phyloP scores from a whole-genome alignment of 2,113 vertebrate genomes.

The Callocephalon fimbriatum region DNA sequence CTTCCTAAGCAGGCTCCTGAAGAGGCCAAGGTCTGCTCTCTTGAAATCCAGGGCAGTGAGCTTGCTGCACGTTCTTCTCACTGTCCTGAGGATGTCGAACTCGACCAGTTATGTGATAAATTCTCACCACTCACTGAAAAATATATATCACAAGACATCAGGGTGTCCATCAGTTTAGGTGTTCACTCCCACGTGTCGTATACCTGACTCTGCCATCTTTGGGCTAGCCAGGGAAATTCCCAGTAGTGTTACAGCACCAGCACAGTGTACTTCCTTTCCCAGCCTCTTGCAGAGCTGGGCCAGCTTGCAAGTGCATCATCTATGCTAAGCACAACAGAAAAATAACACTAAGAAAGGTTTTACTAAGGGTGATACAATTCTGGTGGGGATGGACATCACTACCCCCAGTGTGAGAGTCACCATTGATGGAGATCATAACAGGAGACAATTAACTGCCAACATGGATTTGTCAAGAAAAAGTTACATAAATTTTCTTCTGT shows the following conservation, averaged over 20 bases:
- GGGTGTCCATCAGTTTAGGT: neutral
- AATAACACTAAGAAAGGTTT: neutral
- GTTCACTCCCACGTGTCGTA: fast-evolving
- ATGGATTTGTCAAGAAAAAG: neutral
- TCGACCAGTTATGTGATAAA: neutral
- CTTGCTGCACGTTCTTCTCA: too few relatives aligned
- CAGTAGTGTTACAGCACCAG: fast-evolving
- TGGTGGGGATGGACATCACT: neutral
- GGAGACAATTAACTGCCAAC: constrained; percentile 4
- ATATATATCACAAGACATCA: too few relatives aligned
- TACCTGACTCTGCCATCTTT: fast-evolving
- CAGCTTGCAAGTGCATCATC: neutral
- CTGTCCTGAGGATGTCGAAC: too few relatives aligned
- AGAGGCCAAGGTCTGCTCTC: too few relatives aligned
- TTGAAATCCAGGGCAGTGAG: too few relatives aligned
- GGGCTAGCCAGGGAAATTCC: neutral
- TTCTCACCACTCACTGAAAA: neutral
- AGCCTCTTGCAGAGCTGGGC: neutral
- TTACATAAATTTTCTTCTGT: neutral
- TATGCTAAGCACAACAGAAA: neutral
- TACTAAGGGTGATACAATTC: neutral
- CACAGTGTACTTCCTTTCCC: neutral
- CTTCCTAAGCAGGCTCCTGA: too few relatives aligned
- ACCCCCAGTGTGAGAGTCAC: neutral
- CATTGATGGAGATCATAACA: neutral